Conservation (phyloP, 2,888 invertebrate genomes). For the Odontocerum albicorne region DNA sequence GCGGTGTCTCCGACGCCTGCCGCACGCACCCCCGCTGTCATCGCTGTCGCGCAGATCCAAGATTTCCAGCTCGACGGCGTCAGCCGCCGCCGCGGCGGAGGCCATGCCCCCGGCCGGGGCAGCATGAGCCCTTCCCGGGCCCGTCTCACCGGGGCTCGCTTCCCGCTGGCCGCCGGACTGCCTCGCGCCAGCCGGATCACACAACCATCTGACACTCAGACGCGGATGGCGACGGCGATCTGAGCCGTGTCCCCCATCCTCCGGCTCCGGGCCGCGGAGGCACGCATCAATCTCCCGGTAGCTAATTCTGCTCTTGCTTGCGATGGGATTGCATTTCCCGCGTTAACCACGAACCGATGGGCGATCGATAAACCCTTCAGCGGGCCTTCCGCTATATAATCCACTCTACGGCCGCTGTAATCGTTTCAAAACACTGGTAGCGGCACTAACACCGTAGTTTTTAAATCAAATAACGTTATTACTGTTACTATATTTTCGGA, state of each 20-base stretch:
- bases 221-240: no score
- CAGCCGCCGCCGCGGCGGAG: conserved; percentile 67
- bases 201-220: neutral
- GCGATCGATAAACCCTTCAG: conserved; percentile 17
- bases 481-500: no score
- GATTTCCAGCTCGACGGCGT: conserved; percentile 75
- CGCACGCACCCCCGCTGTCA: conserved; percentile 71
- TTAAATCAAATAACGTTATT: no score
- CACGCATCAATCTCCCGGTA: neutral
- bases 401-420: no score
- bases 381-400: no score
- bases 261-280: neutral
- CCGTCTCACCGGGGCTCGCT: conserved; percentile 42
- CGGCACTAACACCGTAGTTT: no score
- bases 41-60: conserved; percentile 74
- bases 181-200: conserved; percentile 25
- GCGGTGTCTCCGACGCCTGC: conserved; percentile 64
- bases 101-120: conserved; percentile 66
- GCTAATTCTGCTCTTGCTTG: neutral
- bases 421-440: no score
- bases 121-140: conserved; percentile 40
- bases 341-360: conserved; percentile 6
- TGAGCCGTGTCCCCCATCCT: neutral
- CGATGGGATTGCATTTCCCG: no score
- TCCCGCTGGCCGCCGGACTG: conserved; percentile 43